These are phyloP conservation scores for Ips typographus DNA, from an alignment of 1,140 invertebrate species.

Conservation along the genomic window DNA sequence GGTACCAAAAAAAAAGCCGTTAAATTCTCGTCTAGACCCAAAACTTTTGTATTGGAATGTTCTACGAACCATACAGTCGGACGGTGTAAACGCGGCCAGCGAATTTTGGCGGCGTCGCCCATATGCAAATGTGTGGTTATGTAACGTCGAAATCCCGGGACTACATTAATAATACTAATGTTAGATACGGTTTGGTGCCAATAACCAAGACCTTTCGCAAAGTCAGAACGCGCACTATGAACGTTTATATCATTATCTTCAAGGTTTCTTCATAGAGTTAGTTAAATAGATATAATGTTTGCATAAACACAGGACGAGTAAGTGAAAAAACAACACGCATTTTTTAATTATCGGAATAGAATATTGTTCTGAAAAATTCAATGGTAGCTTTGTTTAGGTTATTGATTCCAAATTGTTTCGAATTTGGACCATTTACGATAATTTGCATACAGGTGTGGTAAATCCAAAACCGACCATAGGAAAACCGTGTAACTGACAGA, in stretches of 20 bases:
- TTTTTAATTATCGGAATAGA: not conserved
- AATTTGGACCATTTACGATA: no score
- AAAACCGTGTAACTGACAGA: no score
- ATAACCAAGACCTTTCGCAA: constrained; percentile 14
- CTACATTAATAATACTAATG: constrained; percentile 12
- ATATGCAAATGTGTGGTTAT: not conserved
- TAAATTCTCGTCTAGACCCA: no score
- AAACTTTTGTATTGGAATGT: no score
- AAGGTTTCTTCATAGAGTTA: no score
- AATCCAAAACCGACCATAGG: no score
- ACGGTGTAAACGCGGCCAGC: no score
- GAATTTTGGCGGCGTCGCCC: no score
- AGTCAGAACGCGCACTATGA: not conserved
- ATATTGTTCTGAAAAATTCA: not conserved
- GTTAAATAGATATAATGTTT: no score
- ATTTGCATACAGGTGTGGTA: no score
- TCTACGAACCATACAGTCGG: no score
- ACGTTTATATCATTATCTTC: not conserved
- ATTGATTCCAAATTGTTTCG: not conserved
- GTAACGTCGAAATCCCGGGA: constrained; percentile 2
- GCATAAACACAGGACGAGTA: not conserved
- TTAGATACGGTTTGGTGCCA: constrained; percentile 7
- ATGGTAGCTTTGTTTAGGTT: not conserved
- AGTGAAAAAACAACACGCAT: not conserved
- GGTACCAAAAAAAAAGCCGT: no score